phyloP scores from a whole-genome alignment of 1,140 invertebrate species.

The Ectropis grisescens region DNA sequence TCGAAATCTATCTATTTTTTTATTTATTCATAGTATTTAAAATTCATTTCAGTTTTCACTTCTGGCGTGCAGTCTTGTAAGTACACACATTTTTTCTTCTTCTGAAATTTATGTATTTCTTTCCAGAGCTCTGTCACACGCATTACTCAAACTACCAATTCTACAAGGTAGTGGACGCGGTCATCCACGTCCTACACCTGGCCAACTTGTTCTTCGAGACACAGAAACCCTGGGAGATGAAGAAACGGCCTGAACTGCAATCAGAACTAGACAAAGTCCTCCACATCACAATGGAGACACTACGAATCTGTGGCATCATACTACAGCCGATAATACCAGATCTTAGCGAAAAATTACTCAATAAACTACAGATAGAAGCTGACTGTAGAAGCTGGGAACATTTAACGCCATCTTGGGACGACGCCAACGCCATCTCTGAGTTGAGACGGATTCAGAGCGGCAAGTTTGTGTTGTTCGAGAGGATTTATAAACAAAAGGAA shows the following conservation, averaged over 20 bases:
- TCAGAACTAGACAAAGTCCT: constrained; percentile 80
- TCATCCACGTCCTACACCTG: constrained; percentile 80
- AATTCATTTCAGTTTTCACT: too few relatives aligned
- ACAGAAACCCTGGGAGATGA: constrained; percentile 89
- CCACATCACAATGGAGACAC: constrained; percentile 86
- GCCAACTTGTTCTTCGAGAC: constrained; percentile 91
- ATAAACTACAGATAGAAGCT: constrained; percentile 74
- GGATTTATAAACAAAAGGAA: constrained; percentile 40
- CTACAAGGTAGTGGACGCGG: constrained; percentile 85
- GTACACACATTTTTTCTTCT: too few relatives aligned
- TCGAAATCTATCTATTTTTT: too few relatives aligned
- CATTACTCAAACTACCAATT: constrained; percentile 86
- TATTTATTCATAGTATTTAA: too few relatives aligned
- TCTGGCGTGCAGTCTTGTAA: too few relatives aligned
- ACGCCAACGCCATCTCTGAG: constrained; percentile 40
- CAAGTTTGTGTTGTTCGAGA: constrained; percentile 51
- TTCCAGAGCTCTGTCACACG: constrained; percentile 69
- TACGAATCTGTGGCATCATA: constrained; percentile 83
- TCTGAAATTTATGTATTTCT: too few relatives aligned
- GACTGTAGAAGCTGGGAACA: constrained; percentile 36
- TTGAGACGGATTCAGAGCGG: constrained; percentile 40
- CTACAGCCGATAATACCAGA: constrained; percentile 89
- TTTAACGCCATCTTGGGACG: constrained; percentile 36
- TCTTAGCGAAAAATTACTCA: constrained; percentile 75
- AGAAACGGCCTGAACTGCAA: constrained; percentile 52